Conservation (phyloP, 2,888 invertebrate genomes). For the Lacanobia oleracea region DNA sequence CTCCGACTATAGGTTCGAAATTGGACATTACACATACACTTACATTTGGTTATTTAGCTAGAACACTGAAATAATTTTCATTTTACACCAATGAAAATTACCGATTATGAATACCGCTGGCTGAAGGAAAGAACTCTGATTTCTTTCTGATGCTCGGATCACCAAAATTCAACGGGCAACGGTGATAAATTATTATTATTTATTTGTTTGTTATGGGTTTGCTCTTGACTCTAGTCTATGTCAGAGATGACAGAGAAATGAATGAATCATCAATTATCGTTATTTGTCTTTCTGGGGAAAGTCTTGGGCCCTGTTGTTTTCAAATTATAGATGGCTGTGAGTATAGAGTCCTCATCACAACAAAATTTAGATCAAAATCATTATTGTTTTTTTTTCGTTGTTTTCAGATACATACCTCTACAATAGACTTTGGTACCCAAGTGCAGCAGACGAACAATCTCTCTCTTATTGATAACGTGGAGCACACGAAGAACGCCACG, state of each 20-base stretch:
- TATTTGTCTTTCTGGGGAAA: background rate
- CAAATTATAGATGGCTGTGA: background rate
- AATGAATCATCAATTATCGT: background rate
- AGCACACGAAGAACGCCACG: constrained; percentile 78
- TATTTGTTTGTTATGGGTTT: too few relatives aligned
- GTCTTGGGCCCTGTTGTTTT: background rate
- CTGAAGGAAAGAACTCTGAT: background rate
- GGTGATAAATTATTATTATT: too few relatives aligned
- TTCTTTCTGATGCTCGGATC: too few relatives aligned
- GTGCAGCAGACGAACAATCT: constrained; percentile 92
- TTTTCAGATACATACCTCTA: constrained; percentile 88
- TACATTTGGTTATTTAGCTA: too few relatives aligned
- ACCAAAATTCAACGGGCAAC: background rate
- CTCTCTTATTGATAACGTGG: constrained; percentile 90
- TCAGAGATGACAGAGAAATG: too few relatives aligned
- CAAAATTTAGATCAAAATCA: too few relatives aligned
- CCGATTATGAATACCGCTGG: too few relatives aligned
- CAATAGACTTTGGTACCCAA: constrained; percentile 94
- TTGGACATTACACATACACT: too few relatives aligned
- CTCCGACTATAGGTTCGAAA: background rate
- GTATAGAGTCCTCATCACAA: background rate
- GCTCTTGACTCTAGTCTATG: too few relatives aligned
- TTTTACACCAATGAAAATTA: too few relatives aligned
- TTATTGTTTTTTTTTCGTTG: too few relatives aligned
- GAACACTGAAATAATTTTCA: too few relatives aligned